These are phyloP conservation scores for Dinocampus coccinellae DNA, from an alignment of 2,888 invertebrate species.

Conservation along the genomic window DNA sequence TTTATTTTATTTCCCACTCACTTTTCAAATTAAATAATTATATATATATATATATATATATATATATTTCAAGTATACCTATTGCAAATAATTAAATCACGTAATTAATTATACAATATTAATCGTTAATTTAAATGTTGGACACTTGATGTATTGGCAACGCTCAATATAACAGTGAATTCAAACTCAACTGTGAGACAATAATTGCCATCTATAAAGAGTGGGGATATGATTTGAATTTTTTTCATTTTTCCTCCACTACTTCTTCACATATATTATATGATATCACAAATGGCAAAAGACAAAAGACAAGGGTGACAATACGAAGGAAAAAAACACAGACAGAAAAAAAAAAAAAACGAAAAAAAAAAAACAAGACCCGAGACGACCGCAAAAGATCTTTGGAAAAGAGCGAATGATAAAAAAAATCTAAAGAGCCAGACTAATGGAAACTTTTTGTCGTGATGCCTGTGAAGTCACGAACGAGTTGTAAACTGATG, in stretches of 20 bases:
- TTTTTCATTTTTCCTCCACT: conserved; percentile 3
- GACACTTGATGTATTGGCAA: background rate
- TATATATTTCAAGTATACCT: too few species aligned
- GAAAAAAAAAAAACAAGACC: background rate
- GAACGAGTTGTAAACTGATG: background rate
- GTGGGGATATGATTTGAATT: background rate
- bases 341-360: background rate
- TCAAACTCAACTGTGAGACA: conserved; percentile 1
- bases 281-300: conserved; percentile 16
- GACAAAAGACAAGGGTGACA: too few species aligned
- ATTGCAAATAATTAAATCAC: background rate
- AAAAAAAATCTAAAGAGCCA: conserved; percentile 1
- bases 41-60: too few species aligned
- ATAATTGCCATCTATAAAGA: background rate
- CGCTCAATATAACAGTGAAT: conserved; percentile 13
- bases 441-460: conserved; percentile 24
- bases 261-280: background rate
- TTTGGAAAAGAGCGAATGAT: background rate
- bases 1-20: too few species aligned
- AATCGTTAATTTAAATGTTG: background rate
- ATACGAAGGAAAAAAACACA: background rate
- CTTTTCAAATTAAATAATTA: too few species aligned
- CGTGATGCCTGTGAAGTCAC: background rate
- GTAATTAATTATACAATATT: background rate
- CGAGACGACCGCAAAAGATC: background rate